phyloP scores from a whole-genome alignment of 1,140 invertebrate genomes.

The Eriocheir sinensis region DNA sequence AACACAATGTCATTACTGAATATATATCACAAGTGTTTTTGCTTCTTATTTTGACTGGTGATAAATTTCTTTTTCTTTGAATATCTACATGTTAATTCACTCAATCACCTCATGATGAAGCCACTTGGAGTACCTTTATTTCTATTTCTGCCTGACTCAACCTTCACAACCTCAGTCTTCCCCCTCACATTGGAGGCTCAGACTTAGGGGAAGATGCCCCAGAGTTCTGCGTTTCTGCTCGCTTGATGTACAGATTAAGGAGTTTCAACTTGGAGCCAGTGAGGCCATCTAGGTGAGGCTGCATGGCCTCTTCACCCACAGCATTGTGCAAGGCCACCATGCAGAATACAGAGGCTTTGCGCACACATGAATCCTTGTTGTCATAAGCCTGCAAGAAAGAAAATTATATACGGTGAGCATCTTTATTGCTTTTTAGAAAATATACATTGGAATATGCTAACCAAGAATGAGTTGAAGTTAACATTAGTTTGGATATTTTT shows the following conservation, averaged over 20 bases:
- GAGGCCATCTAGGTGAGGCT: constrained; percentile 89
- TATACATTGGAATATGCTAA: no score
- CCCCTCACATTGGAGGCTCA: constrained; percentile 76
- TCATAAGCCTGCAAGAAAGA: constrained; percentile 89
- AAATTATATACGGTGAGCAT: constrained; percentile 80
- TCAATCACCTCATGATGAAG: not conserved
- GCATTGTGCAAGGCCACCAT: constrained; percentile 95
- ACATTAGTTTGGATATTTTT: no score
- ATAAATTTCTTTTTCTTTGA: not conserved
- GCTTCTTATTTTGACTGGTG: not conserved
- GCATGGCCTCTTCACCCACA: constrained; percentile 91
- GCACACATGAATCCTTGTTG: constrained; percentile 91
- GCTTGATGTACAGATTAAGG: constrained; percentile 88
- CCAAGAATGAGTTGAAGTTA: no score
- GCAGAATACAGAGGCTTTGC: constrained; percentile 97
- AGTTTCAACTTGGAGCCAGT: constrained; percentile 93
- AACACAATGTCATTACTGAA: not conserved
- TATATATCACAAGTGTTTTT: constrained; percentile 25
- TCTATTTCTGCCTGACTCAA: constrained; percentile 33
- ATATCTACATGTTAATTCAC: not conserved
- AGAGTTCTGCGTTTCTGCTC: constrained; percentile 82
- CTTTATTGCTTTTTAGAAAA: no score
- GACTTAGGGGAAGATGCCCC: constrained; percentile 79
- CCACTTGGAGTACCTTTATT: not conserved
- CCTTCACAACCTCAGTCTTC: constrained; percentile 60